These are phyloP conservation scores for Trileptium ribeirensis DNA, from an alignment of 2,888 invertebrate species.

Conservation along the genomic window DNA sequence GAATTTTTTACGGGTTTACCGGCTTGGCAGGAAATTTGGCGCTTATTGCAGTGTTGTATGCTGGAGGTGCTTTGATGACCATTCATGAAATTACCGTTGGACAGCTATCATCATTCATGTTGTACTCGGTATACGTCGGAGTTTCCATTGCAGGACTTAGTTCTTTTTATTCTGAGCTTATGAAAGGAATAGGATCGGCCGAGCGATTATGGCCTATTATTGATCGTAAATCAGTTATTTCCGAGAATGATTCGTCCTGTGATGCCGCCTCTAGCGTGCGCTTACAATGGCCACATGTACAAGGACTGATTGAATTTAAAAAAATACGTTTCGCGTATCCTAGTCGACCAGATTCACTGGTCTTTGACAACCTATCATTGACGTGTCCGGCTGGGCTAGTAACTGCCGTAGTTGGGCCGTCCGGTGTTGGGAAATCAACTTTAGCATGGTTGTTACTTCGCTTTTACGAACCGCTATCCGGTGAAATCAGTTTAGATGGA, in stretches of 20 bases:
- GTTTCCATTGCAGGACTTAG: conserved; percentile 75
- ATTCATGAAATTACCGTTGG: conserved; percentile 67
- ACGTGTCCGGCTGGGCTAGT: conserved; percentile 64
- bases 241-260: conserved; percentile 60
- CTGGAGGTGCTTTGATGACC: conserved; percentile 80
- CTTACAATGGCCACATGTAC: too few relatives aligned
- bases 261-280: too few relatives aligned
- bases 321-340: conserved; percentile 70
- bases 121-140: conserved; percentile 82
- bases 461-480: conserved; percentile 68
- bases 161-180: conserved; percentile 84
- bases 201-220: conserved; percentile 79
- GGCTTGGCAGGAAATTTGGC: conserved; percentile 82
- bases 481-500: conserved; percentile 65
- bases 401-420: conserved; percentile 78
- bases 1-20: conserved; percentile 81
- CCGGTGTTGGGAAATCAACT: conserved; percentile 91
- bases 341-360: conserved; percentile 58
- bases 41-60: conserved; percentile 80
- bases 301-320: conserved; percentile 68
- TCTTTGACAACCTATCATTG: conserved; percentile 65
- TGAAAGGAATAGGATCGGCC: conserved; percentile 85
- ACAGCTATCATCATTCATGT: conserved; percentile 79
- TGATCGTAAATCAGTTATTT: conserved; percentile 70
- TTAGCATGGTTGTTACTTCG: conserved; percentile 73